Conservation (phyloP, 2,113 vertebrate genomes). For the Mesembrinibis cayennensis region DNA sequence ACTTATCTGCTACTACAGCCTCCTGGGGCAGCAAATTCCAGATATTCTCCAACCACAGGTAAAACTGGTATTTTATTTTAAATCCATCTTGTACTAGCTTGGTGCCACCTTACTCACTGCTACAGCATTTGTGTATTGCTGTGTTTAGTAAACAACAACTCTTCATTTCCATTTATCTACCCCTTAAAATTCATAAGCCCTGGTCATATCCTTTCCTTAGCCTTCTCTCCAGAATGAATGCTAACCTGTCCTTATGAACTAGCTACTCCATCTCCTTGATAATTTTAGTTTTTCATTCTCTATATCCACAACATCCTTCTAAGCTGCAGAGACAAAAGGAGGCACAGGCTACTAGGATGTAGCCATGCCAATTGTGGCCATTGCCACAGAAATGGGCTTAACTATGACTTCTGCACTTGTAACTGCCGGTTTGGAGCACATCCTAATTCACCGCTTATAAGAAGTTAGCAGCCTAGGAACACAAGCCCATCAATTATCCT, state of each 20-base stretch:
- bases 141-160: neutral
- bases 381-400: neutral
- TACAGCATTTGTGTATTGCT: accelerated
- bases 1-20: neutral
- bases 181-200: neutral
- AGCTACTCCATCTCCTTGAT: neutral
- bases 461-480: neutral
- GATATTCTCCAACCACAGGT: neutral
- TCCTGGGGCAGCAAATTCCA: neutral
- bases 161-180: neutral
- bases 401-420: neutral
- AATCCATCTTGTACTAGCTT: neutral
- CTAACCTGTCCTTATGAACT: neutral
- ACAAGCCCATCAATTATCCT: neutral
- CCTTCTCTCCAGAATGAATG: neutral
- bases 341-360: neutral
- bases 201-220: neutral
- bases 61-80: neutral
- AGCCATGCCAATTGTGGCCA: neutral
- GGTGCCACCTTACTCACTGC: neutral
- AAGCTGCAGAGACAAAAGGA: neutral
- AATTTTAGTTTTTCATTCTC: neutral
- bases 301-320: neutral
- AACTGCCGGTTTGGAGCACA: neutral
- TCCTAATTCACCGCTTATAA: neutral